Base-by-base conservation (phyloP, 1,140 invertebrate species). In the Drosophila lacertosa region DNA sequence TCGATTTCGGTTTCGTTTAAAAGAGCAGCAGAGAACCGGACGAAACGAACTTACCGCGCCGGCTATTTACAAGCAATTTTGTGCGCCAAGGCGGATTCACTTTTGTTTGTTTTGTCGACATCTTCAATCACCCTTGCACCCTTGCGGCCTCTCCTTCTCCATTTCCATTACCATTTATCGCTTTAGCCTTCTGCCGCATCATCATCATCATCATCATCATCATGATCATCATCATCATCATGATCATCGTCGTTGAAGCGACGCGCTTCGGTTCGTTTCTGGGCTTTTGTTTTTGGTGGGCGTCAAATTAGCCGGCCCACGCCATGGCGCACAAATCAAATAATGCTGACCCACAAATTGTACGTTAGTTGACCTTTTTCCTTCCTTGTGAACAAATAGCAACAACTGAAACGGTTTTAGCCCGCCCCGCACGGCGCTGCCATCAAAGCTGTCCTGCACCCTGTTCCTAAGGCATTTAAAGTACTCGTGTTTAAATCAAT, bases 281-380 rank as follows among this genome's bases (percentile, higher is more conserved):
- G 50, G 35, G 33, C 42, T 59, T 66, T 51, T 40, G n/a, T 48
- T 74, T 77, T 59, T 65, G 63, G 80, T 86, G 82, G 81, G 81
- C 81, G 81, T 84, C 72, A 86, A 84, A 84, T 84, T 84, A 84
- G 82, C 70, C 77, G 51, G 48, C 80, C 81, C 76, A 83, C 79
- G 80, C 66, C 59, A 75, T 64, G 24, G 72, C 63, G 77, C 78
- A 89, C 86, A 89, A 89, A 89, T 89, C 84, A 89, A 89, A 89
- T 84, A 81, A 89, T 73, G 86, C 51, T 89, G 84, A 89, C 84
- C 84, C 77, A 89, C 84, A 89, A 89, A 89, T 89, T 89, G 84
- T 81, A 84, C 82, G 69, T 88, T 86, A 88, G 77, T 86, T 88
- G 81, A 86, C 81, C 81, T 86, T 72, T 86, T 71, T 64, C 75